Conservation (phyloP, 2,113 vertebrate species). For the Promerops cafer region DNA sequence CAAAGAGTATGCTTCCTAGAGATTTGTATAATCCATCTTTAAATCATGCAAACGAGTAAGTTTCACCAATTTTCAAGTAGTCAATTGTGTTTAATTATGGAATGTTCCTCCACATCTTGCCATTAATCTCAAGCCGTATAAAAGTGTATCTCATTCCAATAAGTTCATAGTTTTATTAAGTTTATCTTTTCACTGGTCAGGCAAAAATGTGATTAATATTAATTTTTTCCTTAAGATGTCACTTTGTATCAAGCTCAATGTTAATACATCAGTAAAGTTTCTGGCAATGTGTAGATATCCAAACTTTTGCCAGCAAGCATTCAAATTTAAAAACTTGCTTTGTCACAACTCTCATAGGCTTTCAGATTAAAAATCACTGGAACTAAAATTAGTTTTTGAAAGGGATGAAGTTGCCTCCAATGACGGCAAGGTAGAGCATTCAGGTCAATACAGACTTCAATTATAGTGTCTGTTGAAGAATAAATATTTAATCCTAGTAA, state of each 20-base stretch:
- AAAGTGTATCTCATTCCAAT: neutral
- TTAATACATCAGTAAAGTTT: neutral
- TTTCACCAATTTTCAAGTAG: neutral
- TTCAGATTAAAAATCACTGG: neutral
- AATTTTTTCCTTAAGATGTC: neutral
- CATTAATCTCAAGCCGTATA: neutral
- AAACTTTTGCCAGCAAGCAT: neutral
- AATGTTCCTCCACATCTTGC: neutral
- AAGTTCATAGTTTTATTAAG: neutral
- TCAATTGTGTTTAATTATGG: neutral
- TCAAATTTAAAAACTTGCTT: neutral
- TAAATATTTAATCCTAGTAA: neutral
- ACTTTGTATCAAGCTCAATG: neutral
- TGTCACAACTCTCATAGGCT: neutral
- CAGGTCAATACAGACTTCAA: neutral
- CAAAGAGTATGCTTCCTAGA: neutral
- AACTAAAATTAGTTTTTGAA: neutral
- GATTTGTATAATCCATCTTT: neutral
- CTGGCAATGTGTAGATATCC: accelerated
- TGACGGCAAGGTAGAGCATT: neutral
- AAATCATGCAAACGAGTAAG: neutral
- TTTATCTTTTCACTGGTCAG: neutral
- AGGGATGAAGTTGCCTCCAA: neutral
- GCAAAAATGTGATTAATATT: neutral
- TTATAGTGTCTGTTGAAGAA: neutral